Evolutionary conservation across 2,113 vertebrate genomes (phyloP), one percentile per base, ranked within the genome.

Genomic region (Sinocyclocheilus maitianheensis): DNA sequence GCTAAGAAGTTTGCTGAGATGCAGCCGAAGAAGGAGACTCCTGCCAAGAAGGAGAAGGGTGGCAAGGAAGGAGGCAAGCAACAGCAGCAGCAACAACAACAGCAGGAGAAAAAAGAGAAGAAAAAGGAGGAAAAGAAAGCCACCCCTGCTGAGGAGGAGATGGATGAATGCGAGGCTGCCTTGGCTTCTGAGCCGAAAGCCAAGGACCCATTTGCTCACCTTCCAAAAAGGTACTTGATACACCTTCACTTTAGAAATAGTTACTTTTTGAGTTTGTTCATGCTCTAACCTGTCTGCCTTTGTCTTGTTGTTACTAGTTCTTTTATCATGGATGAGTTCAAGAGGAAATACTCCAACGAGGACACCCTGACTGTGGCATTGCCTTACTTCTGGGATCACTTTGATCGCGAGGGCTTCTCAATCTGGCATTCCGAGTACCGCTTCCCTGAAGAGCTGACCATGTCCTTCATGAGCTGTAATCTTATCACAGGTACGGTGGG

Each of bases 401-500:
- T 97, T 14, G 97, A 98, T 88, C 93, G 93, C 6, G 96, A 97
- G 60, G 97, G 97, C 11, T 98, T 93, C 92, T 98, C 97, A 6
- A 94, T 98, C 92, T 98, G 97, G 97, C 96, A 94, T 10, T 34
- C 92, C 0, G 92, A 97, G 84, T 99, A 99, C 93, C 96, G 96
- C 24, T 99, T 93, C 91, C 94, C 96, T 0, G 92, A 96, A 1
- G 97, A 99, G 90, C 96, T 98, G 18, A 91, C 93, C 26, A 94
- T 93, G 86, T 91, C 95, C 84, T 99, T 99, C 92, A 99, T 96
- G 96, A 98, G 97, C 92, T 99, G 97, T 94, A 99, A 99, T 92
- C 97, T 99, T 79, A 99, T 99, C 93, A 95, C 96, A 80, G 97
- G 97, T 97, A 87, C 91, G 90, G 58, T 51, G 69, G 62, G 62